Percentiles rank a stretch among this genome's conserved stretches.
phyloP scores from a whole-genome alignment of 2,797 vertebrate genomes.

The Bovichtus variegatus region DNA sequence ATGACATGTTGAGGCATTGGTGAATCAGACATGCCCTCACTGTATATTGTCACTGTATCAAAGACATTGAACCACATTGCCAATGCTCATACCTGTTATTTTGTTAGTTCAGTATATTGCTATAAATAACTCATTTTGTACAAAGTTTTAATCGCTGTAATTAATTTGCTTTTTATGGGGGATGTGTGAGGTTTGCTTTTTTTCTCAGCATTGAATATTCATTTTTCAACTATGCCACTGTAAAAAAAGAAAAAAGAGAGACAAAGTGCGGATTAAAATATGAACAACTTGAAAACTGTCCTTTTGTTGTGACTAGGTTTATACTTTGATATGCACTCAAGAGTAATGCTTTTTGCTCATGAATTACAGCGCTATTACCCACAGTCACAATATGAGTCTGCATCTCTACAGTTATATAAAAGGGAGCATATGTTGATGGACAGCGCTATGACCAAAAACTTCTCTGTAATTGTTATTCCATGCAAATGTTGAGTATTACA shows the following conservation, averaged over 20 bases:
- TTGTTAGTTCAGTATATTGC: slow-evolving; percentile 79
- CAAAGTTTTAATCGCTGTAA: slow-evolving; percentile 82
- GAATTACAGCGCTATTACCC: slow-evolving; percentile 23
- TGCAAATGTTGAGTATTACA: slow-evolving; percentile 47
- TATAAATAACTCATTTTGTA: slow-evolving; percentile 86
- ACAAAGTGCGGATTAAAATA: slow-evolving; percentile 84
- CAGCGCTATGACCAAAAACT: slow-evolving; percentile 28
- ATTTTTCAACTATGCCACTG: slow-evolving; percentile 89
- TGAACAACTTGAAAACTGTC: slow-evolving; percentile 77
- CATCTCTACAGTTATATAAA: slow-evolving; percentile 7
- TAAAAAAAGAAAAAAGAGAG: slow-evolving; percentile 73
- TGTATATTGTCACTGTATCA: slow-evolving; percentile 80
- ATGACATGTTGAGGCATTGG: slow-evolving; percentile 82
- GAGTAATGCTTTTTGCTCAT: slow-evolving; percentile 5
- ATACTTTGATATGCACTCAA: slow-evolving; percentile 33
- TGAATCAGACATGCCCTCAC: slow-evolving; percentile 77
- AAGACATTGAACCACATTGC: slow-evolving; percentile 77
- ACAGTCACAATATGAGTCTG: slow-evolving; percentile 38
- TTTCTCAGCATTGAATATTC: slow-evolving; percentile 85
- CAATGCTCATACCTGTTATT: slow-evolving; percentile 83
- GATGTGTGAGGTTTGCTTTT: slow-evolving; percentile 83
- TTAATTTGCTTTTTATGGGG: slow-evolving; percentile 81
- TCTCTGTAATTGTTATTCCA: slow-evolving; percentile 54
- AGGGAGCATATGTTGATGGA: slow-evolving; percentile 30
- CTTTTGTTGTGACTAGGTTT: slow-evolving; percentile 61